A percentile compares a stretch with the other conserved stretches of the same genome.
Conservation (phyloP, 2,888 invertebrate species). For the Drosophila maculinotata region DNA sequence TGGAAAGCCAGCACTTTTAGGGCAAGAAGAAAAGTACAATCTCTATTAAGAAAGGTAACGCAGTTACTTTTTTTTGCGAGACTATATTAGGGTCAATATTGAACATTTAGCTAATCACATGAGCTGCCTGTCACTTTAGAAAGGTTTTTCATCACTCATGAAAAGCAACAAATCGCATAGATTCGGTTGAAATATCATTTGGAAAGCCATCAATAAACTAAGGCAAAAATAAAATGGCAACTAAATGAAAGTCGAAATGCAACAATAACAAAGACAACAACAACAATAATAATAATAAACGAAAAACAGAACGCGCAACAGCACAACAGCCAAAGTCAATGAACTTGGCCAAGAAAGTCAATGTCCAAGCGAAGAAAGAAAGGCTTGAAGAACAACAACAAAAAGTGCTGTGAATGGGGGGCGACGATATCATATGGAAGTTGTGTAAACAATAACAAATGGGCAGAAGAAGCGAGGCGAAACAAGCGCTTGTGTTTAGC, state of each 20-base stretch:
- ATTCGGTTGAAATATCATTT: constrained; percentile 35
- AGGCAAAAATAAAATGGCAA: constrained; percentile 9
- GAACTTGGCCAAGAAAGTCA: constrained; percentile 53
- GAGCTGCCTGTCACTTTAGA: constrained; percentile 49
- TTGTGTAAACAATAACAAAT: constrained; percentile 34
- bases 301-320: constrained; percentile 33
- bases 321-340: constrained; percentile 39
- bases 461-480: neutral
- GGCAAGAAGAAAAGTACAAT: constrained; percentile 9
- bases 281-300: neutral
- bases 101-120: constrained; percentile 29
- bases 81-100: constrained; percentile 22
- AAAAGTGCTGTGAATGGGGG: constrained; percentile 11
- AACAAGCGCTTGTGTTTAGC: constrained; percentile 16
- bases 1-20: too few relatives aligned
- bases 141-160: constrained; percentile 47
- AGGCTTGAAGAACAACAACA: constrained; percentile 28
- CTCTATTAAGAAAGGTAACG: constrained; percentile 7
- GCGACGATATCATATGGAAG: constrained; percentile 24
- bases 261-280: constrained; percentile 16
- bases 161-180: constrained; percentile 15
- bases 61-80: constrained; percentile 21
- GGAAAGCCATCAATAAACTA: constrained; percentile 46
- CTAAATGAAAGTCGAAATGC: constrained; percentile 43
- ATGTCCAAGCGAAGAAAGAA: constrained; percentile 43